Conservation (phyloP, 2,113 vertebrate genomes). For the Ictalurus punctatus region DNA sequence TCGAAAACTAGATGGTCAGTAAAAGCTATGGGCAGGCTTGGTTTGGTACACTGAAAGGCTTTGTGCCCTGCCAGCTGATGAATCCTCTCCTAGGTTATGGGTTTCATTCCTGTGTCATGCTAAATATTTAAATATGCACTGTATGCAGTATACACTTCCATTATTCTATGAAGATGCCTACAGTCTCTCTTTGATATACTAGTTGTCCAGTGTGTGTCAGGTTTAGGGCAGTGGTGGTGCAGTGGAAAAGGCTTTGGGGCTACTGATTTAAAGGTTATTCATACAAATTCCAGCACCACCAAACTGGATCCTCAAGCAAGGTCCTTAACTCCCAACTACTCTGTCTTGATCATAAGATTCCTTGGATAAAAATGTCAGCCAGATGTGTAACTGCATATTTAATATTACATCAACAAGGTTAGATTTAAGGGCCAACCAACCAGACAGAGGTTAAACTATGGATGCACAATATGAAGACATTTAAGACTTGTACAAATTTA, state of each 20-base stretch:
- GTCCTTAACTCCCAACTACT: neutral
- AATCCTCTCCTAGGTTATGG: neutral
- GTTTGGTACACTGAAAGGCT: neutral
- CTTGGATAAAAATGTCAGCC: neutral
- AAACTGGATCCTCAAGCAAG: neutral
- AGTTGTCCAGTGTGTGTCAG: neutral
- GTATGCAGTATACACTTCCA: neutral
- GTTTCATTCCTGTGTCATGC: neutral
- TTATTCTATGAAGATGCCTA: neutral
- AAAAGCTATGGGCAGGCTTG: neutral
- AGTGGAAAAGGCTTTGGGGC: neutral
- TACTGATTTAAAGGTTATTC: neutral
- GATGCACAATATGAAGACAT: neutral
- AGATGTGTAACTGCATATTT: neutral
- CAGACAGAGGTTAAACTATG: neutral
- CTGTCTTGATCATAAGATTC: neutral
- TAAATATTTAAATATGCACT: neutral
- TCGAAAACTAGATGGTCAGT: neutral
- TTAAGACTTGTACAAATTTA: neutral
- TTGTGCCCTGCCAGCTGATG: neutral
- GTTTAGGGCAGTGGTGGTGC: neutral
- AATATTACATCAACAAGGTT: neutral
- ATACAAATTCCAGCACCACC: neutral
- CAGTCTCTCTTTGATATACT: neutral
- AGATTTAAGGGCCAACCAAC: neutral